Percentiles rank a stretch among this genome's conserved stretches.
Evolutionary conservation across 2,113 vertebrate species (phyloP).

Genomic region (Micromys minutus): DNA sequence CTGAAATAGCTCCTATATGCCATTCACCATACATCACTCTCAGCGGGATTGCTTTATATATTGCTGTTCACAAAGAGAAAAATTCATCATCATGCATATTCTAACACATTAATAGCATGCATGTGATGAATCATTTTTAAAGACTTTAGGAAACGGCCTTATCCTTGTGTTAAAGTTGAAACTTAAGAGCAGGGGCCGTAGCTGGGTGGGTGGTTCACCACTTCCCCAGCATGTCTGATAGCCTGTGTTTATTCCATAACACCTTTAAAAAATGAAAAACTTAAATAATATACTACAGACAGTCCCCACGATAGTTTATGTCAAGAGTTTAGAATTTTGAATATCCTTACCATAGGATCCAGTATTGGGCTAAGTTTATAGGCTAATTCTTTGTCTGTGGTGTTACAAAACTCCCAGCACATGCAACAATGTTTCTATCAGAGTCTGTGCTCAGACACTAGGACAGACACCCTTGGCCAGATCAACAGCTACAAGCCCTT

Average conservation of each 20-base stretch:
- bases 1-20: neutral
- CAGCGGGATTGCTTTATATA: neutral
- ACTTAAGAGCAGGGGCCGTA: neutral
- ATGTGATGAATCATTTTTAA: neutral
- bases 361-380: neutral
- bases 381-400: neutral
- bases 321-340: constrained; percentile 26
- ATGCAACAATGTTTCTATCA: neutral
- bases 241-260: neutral
- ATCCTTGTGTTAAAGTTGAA: constrained; percentile 20
- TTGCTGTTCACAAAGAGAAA: neutral
- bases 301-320: neutral
- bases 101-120: constrained; percentile 28
- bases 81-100: constrained; percentile 11
- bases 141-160: neutral
- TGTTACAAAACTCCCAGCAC: neutral
- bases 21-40: neutral
- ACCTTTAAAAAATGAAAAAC: neutral
- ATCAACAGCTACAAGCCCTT: neutral
- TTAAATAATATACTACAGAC: neutral
- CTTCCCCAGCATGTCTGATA: neutral
- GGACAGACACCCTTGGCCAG: neutral
- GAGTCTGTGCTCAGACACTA: neutral
- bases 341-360: neutral
- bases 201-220: neutral